These are phyloP conservation scores for Panurus biarmicus DNA, from an alignment of 2,113 vertebrate genomes.

Conservation along the genomic window DNA sequence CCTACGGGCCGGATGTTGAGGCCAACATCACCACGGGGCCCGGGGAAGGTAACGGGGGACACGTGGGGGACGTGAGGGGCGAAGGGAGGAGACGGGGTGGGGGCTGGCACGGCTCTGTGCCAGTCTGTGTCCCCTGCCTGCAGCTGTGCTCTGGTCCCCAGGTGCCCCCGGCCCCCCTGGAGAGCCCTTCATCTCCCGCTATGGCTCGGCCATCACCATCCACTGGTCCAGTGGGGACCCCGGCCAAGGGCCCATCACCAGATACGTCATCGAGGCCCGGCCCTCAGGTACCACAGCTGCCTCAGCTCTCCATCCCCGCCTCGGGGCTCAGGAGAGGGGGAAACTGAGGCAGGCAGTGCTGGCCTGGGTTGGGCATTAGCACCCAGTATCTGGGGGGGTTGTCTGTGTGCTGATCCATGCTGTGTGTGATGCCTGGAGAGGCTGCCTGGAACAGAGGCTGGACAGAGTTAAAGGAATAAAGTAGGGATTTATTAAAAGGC, in stretches of 20 bases:
- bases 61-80: accelerated
- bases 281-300: conserved; percentile 82
- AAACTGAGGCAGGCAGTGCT: background rate
- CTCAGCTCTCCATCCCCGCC: background rate
- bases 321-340: background rate
- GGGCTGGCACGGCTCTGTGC: background rate
- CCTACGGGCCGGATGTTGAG: conserved; percentile 90
- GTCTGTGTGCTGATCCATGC: accelerated
- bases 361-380: accelerated
- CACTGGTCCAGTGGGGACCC: conserved; percentile 94
- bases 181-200: conserved; percentile 89
- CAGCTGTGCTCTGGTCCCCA: conserved; percentile 41
- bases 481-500: background rate
- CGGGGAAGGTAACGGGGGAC: conserved; percentile 79
- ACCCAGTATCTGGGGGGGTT: accelerated
- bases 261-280: conserved; percentile 93
- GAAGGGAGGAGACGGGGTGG: background rate
- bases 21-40: conserved; percentile 96
- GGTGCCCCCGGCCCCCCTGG: conserved; percentile 92
- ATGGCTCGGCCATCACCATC: conserved; percentile 88
- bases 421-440: background rate
- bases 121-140: accelerated
- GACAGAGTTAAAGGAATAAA: background rate
- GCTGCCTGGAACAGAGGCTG: background rate
- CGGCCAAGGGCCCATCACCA: conserved; percentile 87